phyloP scores from a whole-genome alignment of 2,888 invertebrate genomes.

The Kuschelorhynchus macadamiae region DNA sequence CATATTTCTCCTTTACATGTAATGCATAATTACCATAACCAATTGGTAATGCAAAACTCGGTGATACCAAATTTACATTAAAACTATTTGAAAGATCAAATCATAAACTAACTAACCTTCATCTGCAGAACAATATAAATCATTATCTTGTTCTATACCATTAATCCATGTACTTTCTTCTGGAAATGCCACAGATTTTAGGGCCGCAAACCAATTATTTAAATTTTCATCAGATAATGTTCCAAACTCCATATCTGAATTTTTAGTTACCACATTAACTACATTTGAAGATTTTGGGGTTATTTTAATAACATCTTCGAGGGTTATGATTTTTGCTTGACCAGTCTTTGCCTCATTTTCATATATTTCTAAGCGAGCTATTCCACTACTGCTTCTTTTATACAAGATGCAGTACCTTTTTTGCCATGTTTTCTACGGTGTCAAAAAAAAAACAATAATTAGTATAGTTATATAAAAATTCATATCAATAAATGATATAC shows the following conservation, averaged over 20 bases:
- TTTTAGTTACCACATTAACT: conserved; percentile 82
- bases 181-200: conserved; percentile 87
- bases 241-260: conserved; percentile 73
- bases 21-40: too few species aligned
- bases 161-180: conserved; percentile 72
- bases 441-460: too few species aligned
- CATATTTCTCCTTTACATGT: too few species aligned
- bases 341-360: conserved; percentile 75
- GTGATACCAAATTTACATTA: too few species aligned
- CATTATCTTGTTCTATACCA: conserved; percentile 87
- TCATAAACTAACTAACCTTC: conserved; percentile 89
- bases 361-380: conserved; percentile 88
- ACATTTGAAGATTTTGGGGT: conserved; percentile 75
- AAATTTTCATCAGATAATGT: conserved; percentile 80
- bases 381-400: conserved; percentile 87
- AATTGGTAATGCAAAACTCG: too few species aligned
- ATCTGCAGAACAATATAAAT: conserved; percentile 88
- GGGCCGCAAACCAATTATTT: conserved; percentile 82
- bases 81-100: too few species aligned
- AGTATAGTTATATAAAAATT: too few species aligned
- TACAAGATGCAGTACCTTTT: conserved; percentile 84
- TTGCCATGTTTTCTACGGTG: conserved; percentile 86
- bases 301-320: conserved; percentile 92
- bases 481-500: too few species aligned
- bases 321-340: conserved; percentile 77